Evolutionary conservation across 2,888 invertebrate genomes (phyloP).

Genomic region (Drosophila sordidapex): DNA sequence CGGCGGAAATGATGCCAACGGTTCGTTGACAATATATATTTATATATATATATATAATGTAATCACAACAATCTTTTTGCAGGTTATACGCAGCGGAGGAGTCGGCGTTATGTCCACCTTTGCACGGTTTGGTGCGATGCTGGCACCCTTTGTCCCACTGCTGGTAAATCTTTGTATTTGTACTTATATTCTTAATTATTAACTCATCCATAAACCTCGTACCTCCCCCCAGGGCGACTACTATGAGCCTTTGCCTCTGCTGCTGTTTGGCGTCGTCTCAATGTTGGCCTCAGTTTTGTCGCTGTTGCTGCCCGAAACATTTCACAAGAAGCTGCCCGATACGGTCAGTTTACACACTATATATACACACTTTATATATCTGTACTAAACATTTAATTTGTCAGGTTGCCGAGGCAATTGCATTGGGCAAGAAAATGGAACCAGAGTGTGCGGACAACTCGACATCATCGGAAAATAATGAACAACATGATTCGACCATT

Average conservation of each 20-base stretch:
- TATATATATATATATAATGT: neutral
- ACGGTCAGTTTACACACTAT: conserved; percentile 83
- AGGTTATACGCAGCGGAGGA: conserved; percentile 87
- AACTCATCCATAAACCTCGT: neutral
- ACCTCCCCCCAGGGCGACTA: conserved; percentile 84
- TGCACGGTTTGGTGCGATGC: conserved; percentile 87
- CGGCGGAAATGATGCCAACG: conserved; percentile 85
- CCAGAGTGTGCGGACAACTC: conserved; percentile 1
- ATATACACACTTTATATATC: neutral
- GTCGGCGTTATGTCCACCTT: conserved; percentile 87
- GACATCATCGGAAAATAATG: neutral
- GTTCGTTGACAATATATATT: conserved; percentile 45
- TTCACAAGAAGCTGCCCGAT: conserved; percentile 87
- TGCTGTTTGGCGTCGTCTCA: conserved; percentile 86
- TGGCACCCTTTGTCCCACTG: conserved; percentile 88
- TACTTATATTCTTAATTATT: neutral
- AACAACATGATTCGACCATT: conserved; percentile 19
- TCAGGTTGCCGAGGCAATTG: conserved; percentile 78
- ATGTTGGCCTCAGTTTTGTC: conserved; percentile 86
- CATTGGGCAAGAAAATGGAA: conserved; percentile 39
- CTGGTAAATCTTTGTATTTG: conserved; percentile 83
- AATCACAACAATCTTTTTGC: neutral
- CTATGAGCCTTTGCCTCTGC: conserved; percentile 85
- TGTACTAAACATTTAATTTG: neutral
- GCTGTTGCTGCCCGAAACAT: conserved; percentile 88